phyloP scores from a whole-genome alignment of 2,113 vertebrate genomes.

The Myanophis thanlyinensis region DNA sequence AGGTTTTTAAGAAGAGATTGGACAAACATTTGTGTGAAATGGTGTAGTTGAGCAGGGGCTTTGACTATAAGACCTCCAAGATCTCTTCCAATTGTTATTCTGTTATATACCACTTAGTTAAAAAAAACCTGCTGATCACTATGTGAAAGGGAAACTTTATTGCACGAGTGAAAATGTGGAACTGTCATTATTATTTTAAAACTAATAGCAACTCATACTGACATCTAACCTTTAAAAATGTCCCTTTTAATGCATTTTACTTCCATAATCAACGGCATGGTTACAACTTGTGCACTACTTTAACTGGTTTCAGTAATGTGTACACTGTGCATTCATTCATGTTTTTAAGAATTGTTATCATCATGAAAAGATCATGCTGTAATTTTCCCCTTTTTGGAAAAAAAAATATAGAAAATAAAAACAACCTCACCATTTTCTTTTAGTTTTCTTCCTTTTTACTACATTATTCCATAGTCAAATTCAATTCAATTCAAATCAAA shows the following conservation, averaged over 20 bases:
- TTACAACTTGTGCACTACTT: neutral
- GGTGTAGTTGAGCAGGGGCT: neutral
- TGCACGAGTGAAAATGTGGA: neutral
- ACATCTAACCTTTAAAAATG: neutral
- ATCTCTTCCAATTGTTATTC: neutral
- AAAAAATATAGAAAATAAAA: neutral
- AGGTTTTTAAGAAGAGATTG: neutral
- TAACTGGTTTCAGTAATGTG: neutral
- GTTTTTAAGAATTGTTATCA: neutral
- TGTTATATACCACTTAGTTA: neutral
- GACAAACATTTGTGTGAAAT: neutral
- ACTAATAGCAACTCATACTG: neutral
- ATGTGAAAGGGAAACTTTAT: neutral
- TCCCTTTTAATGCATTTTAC: neutral
- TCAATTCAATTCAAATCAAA: too few relatives aligned
- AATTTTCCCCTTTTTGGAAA: neutral
- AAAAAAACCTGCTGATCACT: neutral
- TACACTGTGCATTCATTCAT: neutral
- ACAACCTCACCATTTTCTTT: neutral
- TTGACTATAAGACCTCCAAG: neutral
- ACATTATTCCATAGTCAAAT: neutral
- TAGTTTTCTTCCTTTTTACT: neutral
- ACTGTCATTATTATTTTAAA: neutral
- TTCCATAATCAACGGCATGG: neutral
- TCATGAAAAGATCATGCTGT: neutral